Conservation (phyloP, 2,797 vertebrate genomes). For the Valencia hispanica region DNA sequence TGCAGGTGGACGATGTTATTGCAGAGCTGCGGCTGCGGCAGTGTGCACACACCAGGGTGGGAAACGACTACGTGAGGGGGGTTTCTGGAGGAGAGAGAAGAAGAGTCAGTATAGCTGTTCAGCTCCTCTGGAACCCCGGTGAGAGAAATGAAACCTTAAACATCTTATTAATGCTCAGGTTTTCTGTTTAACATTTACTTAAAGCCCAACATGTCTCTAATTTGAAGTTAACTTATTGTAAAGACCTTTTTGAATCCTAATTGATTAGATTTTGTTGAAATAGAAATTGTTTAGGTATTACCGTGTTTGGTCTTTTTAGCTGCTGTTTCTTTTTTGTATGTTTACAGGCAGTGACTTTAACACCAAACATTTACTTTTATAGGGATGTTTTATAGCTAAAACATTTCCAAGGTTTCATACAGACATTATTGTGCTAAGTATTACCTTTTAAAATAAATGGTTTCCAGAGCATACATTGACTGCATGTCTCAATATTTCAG, state of each 20-base stretch:
- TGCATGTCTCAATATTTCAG: neutral
- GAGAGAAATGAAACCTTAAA: slow-evolving; percentile 48
- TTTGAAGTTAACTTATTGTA: neutral
- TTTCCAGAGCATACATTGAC: neutral
- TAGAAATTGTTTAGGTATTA: neutral
- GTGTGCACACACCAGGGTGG: slow-evolving; percentile 92
- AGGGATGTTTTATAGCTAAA: neutral
- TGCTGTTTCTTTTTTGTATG: neutral
- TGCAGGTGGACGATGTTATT: slow-evolving; percentile 94
- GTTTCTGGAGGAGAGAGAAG: slow-evolving; percentile 93
- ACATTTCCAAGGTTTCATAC: neutral
- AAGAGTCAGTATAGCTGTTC: slow-evolving; percentile 94
- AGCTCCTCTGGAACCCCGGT: slow-evolving; percentile 98
- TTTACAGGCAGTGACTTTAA: neutral
- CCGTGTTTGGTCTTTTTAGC: too few species aligned
- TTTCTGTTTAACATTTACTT: neutral
- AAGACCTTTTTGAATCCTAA: too few species aligned
- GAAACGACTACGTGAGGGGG: slow-evolving; percentile 87
- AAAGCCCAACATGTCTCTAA: neutral
- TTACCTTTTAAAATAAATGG: neutral
- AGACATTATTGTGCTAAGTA: neutral
- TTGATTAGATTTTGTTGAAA: neutral
- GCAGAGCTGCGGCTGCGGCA: slow-evolving; percentile 92
- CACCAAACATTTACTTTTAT: neutral
- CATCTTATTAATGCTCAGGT: neutral